phyloP scores from a whole-genome alignment of 1,140 invertebrate species.

The Brachionus plicatilis region DNA sequence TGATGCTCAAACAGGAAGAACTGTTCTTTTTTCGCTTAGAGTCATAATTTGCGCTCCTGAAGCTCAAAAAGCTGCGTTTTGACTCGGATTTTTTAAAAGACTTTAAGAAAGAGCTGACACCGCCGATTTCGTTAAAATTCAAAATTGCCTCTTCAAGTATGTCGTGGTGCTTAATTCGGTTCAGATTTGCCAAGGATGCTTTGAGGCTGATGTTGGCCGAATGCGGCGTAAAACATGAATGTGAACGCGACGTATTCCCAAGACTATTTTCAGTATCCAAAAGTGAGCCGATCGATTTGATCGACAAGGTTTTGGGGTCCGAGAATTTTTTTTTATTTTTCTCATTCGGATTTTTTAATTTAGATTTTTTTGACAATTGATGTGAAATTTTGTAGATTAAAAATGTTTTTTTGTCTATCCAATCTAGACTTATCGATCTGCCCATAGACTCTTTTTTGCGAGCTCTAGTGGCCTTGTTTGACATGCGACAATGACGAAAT shows the following conservation, averaged over 20 bases:
- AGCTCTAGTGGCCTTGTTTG: neutral
- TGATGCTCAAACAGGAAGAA: neutral
- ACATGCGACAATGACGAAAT: neutral
- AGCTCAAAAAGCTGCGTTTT: slow-evolving; percentile 9
- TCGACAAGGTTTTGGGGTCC: neutral
- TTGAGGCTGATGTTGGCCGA: neutral
- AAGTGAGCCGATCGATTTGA: neutral
- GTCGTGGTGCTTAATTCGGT: neutral
- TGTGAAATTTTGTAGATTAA: neutral
- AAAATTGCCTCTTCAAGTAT: neutral
- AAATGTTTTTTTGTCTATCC: neutral
- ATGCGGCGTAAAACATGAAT: neutral
- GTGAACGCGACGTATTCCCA: neutral
- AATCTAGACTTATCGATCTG: neutral
- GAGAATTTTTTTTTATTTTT: neutral
- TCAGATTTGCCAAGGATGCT: slow-evolving; percentile 4
- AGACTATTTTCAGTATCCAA: neutral
- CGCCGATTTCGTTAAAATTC: neutral
- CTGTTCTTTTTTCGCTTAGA: neutral
- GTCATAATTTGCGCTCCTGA: neutral
- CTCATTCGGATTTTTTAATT: neutral
- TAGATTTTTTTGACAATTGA: neutral
- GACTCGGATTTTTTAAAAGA: neutral
- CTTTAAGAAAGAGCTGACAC: neutral
- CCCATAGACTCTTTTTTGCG: neutral